phyloP scores from a whole-genome alignment of 2,888 invertebrate genomes.

The Drosophila maculinotata region DNA sequence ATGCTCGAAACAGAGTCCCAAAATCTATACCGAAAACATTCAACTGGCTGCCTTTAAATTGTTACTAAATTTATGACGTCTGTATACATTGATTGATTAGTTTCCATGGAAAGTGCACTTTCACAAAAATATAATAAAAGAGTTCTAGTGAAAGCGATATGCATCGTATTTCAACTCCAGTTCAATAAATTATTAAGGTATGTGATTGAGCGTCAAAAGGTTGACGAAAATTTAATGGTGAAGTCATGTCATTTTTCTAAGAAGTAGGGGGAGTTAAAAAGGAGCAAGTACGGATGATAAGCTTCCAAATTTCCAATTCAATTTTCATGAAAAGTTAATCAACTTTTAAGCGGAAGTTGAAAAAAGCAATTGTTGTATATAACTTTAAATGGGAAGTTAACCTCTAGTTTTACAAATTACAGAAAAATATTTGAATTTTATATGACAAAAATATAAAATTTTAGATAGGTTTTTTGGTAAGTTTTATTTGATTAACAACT shows the following conservation, averaged over 20 bases:
- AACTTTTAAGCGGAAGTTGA: slow-evolving; percentile 25
- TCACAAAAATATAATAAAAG: neutral
- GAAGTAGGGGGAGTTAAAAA: neutral
- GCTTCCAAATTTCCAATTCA: slow-evolving; percentile 1
- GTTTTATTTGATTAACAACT: too few relatives aligned
- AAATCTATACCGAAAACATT: slow-evolving; percentile 14
- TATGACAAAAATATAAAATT: too few relatives aligned
- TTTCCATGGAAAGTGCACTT: slow-evolving; percentile 11
- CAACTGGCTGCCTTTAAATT: slow-evolving; percentile 29
- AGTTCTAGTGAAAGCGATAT: slow-evolving; percentile 9
- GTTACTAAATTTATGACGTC: slow-evolving; percentile 37
- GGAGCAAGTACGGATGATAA: neutral
- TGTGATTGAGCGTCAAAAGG: slow-evolving; percentile 3
- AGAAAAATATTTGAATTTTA: too few relatives aligned
- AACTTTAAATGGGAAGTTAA: too few relatives aligned
- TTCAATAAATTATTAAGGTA: too few relatives aligned
- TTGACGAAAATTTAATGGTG: slow-evolving; percentile 21
- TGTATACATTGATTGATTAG: slow-evolving; percentile 62
- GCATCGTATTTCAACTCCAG: neutral
- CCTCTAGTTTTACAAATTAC: too few relatives aligned
- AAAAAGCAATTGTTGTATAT: too few relatives aligned
- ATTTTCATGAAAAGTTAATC: slow-evolving; percentile 14
- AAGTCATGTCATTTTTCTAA: slow-evolving; percentile 11
- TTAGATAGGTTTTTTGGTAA: too few relatives aligned
- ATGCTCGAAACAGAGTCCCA: slow-evolving; percentile 7